Base-by-base conservation (phyloP, 2,888 invertebrate species). In the Allolobophora icterica region DNA sequence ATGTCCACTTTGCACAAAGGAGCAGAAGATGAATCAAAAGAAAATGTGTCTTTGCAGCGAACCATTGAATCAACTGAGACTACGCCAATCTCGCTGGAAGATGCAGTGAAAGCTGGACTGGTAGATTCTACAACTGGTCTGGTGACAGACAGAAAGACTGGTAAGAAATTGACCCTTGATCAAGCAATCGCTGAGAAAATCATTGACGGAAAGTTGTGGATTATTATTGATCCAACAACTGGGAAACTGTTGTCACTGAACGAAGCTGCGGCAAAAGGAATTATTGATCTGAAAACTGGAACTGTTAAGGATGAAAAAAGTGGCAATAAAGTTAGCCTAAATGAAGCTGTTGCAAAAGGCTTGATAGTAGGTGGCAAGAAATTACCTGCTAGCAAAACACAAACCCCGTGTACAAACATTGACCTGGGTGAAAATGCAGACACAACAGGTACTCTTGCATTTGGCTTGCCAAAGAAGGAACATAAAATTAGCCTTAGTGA, bases 201-300 rank as follows among this genome's bases (percentile, higher is more conserved):
- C 90, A 97, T 97, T 95, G 98, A 98, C 94, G 98, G 98, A 13
- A 98, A 93, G 24, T 93, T 93, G 34, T 87, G 87, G 87, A 34
- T 87, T 38, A 35, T 90, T 17, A 84, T 90, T 84, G 84, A 90
- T 91, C 84, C 90, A 0, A 33, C 30, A 24, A 58, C 89, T n/a
- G 90, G 91, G 34, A 34, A 84, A 33, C 38, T 52, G 45, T 34
- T 89, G 89, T 45, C 89, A 42, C 52, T 89, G 4, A 15, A 33
- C 19, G 90, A 58, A 35, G 89, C 84, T n/a, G 84, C n/a, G 33
- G 38, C 90, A 17, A 87, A 84, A 19, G 52, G 90, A 34, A 17
- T 90, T 35, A n/a, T 90, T 24, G 84, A 90, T 91, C 84, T 84
- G 38, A 40, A n/a, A 33, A 58, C 89, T n/a, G 90, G 91, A 71